Conservation (phyloP, 1,140 invertebrate species). For the Dinothrombium tinctorium region DNA sequence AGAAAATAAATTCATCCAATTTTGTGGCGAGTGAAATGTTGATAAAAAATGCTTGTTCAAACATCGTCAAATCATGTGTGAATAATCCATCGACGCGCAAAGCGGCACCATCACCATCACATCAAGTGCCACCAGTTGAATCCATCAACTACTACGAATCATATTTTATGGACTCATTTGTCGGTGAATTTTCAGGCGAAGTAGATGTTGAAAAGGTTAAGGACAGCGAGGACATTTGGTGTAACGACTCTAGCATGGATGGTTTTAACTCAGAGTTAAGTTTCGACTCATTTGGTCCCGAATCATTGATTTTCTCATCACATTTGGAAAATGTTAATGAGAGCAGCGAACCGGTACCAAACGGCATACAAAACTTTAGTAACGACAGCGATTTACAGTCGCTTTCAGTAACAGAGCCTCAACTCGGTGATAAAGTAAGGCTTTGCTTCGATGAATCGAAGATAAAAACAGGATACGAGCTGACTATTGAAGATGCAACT, state of each 20-base stretch:
- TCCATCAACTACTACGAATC: conserved; percentile 11
- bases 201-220: not conserved
- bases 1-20: too few relatives aligned
- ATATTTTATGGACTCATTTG: conserved; percentile 13
- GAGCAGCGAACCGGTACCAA: too few relatives aligned
- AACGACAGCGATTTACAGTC: not conserved
- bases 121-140: conserved; percentile 4
- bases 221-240: not conserved
- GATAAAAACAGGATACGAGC: not conserved
- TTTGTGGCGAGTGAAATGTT: too few relatives aligned
- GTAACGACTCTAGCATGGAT: not conserved
- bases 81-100: not conserved
- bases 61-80: too few relatives aligned
- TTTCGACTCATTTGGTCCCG: conserved; percentile 14
- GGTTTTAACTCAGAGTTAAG: conserved; percentile 10
- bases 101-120: not conserved
- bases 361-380: too few relatives aligned
- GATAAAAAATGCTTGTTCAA: too few relatives aligned
- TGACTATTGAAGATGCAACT: not conserved
- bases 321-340: too few relatives aligned
- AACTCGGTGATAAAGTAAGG: not conserved
- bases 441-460: not conserved
- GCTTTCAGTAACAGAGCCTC: not conserved
- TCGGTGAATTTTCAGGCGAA: conserved; percentile 12
- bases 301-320: conserved; percentile 10